These are phyloP conservation scores for Eledona agricola DNA, from an alignment of 2,888 invertebrate species.

Conservation along the genomic window DNA sequence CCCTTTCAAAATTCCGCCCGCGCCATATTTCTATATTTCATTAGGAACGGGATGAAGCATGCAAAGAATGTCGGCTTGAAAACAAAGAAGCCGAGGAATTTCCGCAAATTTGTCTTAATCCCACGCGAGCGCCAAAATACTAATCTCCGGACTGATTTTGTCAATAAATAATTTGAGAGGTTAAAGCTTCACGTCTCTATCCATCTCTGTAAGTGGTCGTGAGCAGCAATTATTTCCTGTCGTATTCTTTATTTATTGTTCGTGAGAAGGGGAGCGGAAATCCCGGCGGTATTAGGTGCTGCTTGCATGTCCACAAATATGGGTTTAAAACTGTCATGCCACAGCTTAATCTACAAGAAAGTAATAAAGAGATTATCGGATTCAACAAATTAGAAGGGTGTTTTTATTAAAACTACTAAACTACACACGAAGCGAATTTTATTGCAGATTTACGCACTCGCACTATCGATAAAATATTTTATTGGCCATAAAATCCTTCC, in stretches of 20 bases:
- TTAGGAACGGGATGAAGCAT: constrained; percentile 11
- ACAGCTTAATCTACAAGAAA: constrained; percentile 26
- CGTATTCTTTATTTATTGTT: constrained; percentile 45
- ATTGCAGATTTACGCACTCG: constrained; percentile 1
- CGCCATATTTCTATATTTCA: constrained; percentile 14
- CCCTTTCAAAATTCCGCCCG: constrained; percentile 6
- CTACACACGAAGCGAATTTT: not conserved
- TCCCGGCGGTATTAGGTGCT: constrained; percentile 39
- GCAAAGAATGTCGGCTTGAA: constrained; percentile 6
- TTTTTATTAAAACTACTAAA: not conserved
- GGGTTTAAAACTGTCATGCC: constrained; percentile 30
- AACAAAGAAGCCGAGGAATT: constrained; percentile 1
- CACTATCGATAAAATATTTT: constrained; percentile 30
- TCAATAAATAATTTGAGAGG: constrained; percentile 18
- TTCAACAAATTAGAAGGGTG: constrained; percentile 10
- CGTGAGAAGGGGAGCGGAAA: constrained; percentile 36
- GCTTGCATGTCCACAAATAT: constrained; percentile 45
- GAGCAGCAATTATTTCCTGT: constrained; percentile 44
- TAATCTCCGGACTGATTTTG: constrained; percentile 8
- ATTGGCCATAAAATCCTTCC: constrained; percentile 37
- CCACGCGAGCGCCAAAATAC: not conserved
- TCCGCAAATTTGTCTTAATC: constrained; percentile 14
- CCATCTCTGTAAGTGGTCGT: constrained; percentile 39
- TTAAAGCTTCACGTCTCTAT: constrained; percentile 17
- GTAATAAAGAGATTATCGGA: constrained; percentile 20